These are phyloP conservation scores for Phrynosoma platyrhinos DNA, from an alignment of 2,113 vertebrate species.

Conservation along the genomic window DNA sequence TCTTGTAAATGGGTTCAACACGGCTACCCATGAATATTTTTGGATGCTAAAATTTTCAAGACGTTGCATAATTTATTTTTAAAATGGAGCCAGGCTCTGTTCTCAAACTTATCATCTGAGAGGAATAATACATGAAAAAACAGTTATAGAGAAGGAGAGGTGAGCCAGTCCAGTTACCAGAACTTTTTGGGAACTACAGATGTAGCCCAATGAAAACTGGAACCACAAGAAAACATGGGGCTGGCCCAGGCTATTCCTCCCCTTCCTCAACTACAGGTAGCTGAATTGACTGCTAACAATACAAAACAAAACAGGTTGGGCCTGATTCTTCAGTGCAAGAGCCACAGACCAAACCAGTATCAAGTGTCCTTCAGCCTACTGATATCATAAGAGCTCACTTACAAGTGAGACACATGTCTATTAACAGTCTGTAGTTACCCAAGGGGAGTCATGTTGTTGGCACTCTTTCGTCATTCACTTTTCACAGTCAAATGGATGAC, in stretches of 20 bases:
- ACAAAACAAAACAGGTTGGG: not conserved
- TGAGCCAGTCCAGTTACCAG: not conserved
- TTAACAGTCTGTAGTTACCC: not conserved
- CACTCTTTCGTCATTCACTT: not conserved
- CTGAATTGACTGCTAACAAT: not conserved
- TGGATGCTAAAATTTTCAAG: too few species aligned
- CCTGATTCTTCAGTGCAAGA: not conserved
- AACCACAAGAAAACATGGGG: too few species aligned
- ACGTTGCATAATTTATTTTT: too few species aligned
- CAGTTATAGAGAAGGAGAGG: not conserved
- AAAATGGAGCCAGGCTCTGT: not conserved
- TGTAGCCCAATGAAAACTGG: too few species aligned
- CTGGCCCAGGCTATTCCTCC: not conserved
- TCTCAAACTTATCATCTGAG: not conserved
- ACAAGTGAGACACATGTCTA: not conserved
- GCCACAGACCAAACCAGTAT: not conserved
- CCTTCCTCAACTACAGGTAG: not conserved
- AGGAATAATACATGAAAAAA: not conserved
- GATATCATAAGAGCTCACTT: not conserved
- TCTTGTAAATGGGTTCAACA: too few species aligned
- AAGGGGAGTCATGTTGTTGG: not conserved
- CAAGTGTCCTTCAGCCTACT: not conserved
- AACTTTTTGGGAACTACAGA: not conserved
- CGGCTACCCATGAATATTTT: too few species aligned
- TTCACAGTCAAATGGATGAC: not conserved